These are phyloP conservation scores for Drosophila kohkoa DNA, from an alignment of 1,140 invertebrate species.

Conservation along the genomic window DNA sequence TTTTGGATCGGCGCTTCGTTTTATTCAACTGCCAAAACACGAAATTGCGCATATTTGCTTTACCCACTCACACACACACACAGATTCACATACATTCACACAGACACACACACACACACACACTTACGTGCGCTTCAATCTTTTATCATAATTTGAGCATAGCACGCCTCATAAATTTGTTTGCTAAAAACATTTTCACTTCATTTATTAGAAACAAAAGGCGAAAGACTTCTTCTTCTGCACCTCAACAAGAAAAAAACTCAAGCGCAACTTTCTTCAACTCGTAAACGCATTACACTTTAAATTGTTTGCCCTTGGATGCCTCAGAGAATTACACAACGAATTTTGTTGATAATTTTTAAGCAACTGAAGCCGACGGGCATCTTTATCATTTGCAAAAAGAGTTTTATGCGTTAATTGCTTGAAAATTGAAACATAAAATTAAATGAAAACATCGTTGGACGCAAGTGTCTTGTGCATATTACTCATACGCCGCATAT, in stretches of 20 bases:
- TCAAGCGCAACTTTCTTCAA: neutral
- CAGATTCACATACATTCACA: slow-evolving; percentile 7
- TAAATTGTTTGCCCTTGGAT: slow-evolving; percentile 42
- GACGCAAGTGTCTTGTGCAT: slow-evolving; percentile 61
- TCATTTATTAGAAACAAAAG: slow-evolving; percentile 74
- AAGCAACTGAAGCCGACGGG: slow-evolving; percentile 54
- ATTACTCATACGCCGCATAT: slow-evolving; percentile 66
- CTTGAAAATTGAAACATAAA: slow-evolving; percentile 82
- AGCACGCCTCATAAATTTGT: slow-evolving; percentile 79
- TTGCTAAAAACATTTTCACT: slow-evolving; percentile 80
- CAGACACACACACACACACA: neutral
- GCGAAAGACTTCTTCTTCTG: neutral
- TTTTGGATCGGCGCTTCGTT: slow-evolving; percentile 68
- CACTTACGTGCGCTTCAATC: slow-evolving; percentile 48
- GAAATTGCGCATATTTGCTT: slow-evolving; percentile 81
- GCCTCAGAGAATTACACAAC: neutral
- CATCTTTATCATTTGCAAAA: slow-evolving; percentile 68
- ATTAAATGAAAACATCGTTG: slow-evolving; percentile 80
- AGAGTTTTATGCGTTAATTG: slow-evolving; percentile 75
- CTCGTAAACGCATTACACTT: slow-evolving; percentile 25
- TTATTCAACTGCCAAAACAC: slow-evolving; percentile 73
- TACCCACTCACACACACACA: slow-evolving; percentile 24
- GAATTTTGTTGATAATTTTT: slow-evolving; percentile 27
- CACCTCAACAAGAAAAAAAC: neutral
- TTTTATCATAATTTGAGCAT: slow-evolving; percentile 79